A percentile compares a stretch with the other conserved stretches of the same genome.
Evolutionary conservation across 1,140 invertebrate species (phyloP).

Genomic region (Drosophila littoralis): DNA sequence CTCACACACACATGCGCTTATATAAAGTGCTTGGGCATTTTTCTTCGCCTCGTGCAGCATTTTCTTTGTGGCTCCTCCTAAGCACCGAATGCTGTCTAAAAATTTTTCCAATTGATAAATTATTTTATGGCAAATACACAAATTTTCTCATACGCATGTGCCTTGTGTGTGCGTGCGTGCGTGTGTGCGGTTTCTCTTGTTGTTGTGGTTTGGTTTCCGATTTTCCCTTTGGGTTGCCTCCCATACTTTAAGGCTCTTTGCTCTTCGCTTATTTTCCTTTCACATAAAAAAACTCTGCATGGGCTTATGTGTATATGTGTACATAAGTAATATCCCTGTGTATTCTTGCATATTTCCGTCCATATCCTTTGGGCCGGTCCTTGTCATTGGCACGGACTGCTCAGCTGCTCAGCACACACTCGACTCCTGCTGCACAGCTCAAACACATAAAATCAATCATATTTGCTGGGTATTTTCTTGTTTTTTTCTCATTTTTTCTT

Average conservation of each 20-base stretch:
- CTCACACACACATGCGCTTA: conserved; percentile 29
- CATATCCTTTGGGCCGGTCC: conserved; percentile 45
- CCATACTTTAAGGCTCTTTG: conserved; percentile 20
- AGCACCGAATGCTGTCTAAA: conserved; percentile 51
- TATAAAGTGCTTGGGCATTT: conserved; percentile 70
- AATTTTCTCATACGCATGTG: conserved; percentile 77
- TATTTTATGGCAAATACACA: conserved; percentile 83
- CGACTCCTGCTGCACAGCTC: conserved; percentile 28
- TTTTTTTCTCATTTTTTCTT: background rate
- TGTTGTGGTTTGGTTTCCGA: conserved; percentile 66
- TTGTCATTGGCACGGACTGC: conserved; percentile 41
- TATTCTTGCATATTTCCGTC: conserved; percentile 73
- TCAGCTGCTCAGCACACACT: conserved; percentile 7
- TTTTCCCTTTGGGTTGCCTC: conserved; percentile 48
- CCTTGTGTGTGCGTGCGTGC: conserved; percentile 33
- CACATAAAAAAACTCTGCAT: conserved; percentile 53
- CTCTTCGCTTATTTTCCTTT: conserved; percentile 45
- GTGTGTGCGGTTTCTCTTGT: conserved; percentile 33
- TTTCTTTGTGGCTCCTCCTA: conserved; percentile 14
- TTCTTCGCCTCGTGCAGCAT: conserved; percentile 41
- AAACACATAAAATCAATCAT: conserved; percentile 80
- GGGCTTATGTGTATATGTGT: conserved; percentile 26
- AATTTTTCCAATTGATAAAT: conserved; percentile 83
- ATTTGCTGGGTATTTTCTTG: conserved; percentile 46
- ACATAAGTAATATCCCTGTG: conserved; percentile 69